Evolutionary conservation across 2,113 vertebrate genomes (phyloP).

Genomic region (Amphiprion percula): DNA sequence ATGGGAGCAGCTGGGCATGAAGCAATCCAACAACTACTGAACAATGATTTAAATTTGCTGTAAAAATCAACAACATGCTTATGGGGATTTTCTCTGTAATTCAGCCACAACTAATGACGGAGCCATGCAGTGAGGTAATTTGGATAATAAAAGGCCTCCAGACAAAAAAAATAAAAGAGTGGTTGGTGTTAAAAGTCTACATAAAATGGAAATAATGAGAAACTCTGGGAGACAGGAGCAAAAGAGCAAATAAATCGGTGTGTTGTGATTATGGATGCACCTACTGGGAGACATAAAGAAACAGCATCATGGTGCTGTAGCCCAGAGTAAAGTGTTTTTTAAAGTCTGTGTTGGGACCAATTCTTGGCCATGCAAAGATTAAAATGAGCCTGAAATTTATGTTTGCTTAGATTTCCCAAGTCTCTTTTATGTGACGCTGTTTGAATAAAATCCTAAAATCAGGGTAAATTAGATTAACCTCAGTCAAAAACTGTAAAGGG

Average conservation of each 20-base stretch:
- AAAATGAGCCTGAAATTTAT: conserved; percentile 44
- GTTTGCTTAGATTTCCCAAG: conserved; percentile 30
- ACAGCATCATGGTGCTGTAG: conserved; percentile 1
- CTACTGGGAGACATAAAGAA: conserved; percentile 33
- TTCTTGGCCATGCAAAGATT: conserved; percentile 17
- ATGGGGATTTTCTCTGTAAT: conserved; percentile 34
- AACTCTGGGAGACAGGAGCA: conserved; percentile 7
- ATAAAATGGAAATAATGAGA: conserved; percentile 49
- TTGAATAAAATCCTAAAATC: conserved; percentile 26
- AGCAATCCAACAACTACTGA: conserved; percentile 25
- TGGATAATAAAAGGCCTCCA: conserved; percentile 46
- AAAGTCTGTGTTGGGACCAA: conserved; percentile 10
- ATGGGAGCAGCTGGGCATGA: background rate
- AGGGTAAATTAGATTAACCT: conserved; percentile 32
- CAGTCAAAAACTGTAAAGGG: conserved; percentile 6
- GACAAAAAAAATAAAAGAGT: background rate
- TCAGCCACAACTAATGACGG: conserved; percentile 25
- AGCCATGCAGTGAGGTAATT: conserved; percentile 36
- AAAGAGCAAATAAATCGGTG: conserved; percentile 8
- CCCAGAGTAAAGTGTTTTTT: conserved; percentile 18
- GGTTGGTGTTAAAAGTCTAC: conserved; percentile 17
- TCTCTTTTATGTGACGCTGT: conserved; percentile 33
- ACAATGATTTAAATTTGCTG: conserved; percentile 34
- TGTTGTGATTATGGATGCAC: conserved; percentile 19
- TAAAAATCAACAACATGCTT: conserved; percentile 37